Percentiles rank a stretch among this genome's conserved stretches.
These are phyloP conservation scores for Trichogramma dendrolimi DNA, from an alignment of 2,888 invertebrate genomes.

Conservation along the genomic window DNA sequence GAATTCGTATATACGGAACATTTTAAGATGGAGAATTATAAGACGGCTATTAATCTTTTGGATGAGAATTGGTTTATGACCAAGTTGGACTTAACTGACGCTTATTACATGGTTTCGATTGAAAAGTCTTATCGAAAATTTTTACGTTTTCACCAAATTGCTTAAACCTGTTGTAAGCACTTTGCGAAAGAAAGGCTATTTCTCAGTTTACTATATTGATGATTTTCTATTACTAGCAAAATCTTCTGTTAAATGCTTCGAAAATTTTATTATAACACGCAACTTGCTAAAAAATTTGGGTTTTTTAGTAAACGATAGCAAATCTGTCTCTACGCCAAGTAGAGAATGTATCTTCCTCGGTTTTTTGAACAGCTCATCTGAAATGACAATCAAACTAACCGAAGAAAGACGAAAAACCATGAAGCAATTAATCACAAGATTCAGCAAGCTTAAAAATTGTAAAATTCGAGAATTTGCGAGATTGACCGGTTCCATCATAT, in stretches of 20 bases:
- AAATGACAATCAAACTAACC: neutral
- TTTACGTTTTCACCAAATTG: constrained; percentile 1
- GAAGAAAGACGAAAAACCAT: neutral
- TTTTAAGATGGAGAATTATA: constrained; percentile 28
- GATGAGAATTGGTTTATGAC: constrained; percentile 17
- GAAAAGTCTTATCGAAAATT: constrained; percentile 18
- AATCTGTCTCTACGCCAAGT: neutral
- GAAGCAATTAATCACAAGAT: neutral
- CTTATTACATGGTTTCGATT: constrained; percentile 25
- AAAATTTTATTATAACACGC: neutral
- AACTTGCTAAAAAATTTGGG: neutral
- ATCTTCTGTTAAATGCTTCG: neutral
- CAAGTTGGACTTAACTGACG: constrained; percentile 24
- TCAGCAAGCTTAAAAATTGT: neutral
- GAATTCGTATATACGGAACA: constrained; percentile 24
- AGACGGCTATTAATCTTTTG: constrained; percentile 19
- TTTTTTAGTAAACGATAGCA: neutral
- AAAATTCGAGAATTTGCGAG: constrained; percentile 10
- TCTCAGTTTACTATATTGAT: neutral
- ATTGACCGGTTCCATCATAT: constrained; percentile 5
- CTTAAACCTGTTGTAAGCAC: neutral
- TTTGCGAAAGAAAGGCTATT: neutral
- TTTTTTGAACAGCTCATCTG: neutral
- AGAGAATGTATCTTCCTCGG: neutral
- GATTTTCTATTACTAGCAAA: neutral